Conservation (phyloP, 2,113 vertebrate species). For the Brachyhypopomus gauderio region DNA sequence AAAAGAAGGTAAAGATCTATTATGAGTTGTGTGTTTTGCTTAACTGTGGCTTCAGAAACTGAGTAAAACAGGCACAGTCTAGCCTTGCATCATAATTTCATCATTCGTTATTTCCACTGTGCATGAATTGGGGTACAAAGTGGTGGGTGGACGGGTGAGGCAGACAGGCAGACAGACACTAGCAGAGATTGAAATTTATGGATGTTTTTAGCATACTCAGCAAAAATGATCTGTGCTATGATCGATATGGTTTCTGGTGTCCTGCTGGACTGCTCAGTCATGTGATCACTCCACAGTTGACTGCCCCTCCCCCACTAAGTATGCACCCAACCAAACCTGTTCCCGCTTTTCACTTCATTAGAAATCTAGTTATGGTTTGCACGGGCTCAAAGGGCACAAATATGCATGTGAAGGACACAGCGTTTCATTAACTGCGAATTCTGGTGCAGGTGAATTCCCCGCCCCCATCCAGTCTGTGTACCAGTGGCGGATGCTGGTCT, state of each 20-base stretch:
- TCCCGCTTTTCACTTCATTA: neutral
- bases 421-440: neutral
- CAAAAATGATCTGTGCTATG: neutral
- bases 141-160: no score
- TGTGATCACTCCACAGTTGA: constrained; percentile 28
- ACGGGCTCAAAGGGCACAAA: neutral
- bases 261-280: constrained; percentile 14
- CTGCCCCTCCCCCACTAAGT: neutral
- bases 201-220: neutral
- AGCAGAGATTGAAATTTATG: neutral
- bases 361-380: neutral
- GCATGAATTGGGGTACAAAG: neutral
- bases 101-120: neutral
- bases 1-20: neutral
- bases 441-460: neutral
- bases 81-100: no score
- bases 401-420: neutral
- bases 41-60: neutral
- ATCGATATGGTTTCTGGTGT: neutral
- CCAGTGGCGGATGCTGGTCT: no score
- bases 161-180: no score
- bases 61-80: no score
- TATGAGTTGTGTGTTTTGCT: neutral
- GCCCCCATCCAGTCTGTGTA: no score
- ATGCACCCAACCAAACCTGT: neutral